Evolutionary conservation across 2,113 vertebrate species (phyloP).

Genomic region (Chloropsis cyanopogon): DNA sequence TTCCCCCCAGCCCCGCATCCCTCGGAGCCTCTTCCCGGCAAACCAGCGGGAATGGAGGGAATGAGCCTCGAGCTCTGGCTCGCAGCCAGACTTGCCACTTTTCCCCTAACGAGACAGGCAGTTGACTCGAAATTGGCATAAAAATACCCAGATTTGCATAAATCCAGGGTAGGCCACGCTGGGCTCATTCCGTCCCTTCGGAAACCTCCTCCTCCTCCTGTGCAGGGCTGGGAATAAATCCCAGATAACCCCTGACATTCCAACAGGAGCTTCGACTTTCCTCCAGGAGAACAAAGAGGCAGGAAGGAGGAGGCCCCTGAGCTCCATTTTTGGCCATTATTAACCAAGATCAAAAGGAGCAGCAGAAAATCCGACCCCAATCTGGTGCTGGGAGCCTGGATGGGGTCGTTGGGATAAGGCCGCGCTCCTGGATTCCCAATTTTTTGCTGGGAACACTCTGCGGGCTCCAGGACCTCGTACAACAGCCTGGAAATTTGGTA

Average conservation of each 20-base stretch:
- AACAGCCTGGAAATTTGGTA: background rate
- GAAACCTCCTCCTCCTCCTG: background rate
- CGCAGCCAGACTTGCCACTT: background rate
- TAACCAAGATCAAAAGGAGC: background rate
- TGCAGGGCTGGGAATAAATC: background rate
- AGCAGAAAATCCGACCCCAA: background rate
- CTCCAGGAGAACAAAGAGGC: background rate
- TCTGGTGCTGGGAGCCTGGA: background rate
- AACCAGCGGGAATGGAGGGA: rapidly evolving
- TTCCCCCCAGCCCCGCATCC: background rate
- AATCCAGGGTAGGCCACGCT: background rate
- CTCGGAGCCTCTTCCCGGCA: rapidly evolving
- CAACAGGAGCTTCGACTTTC: background rate
- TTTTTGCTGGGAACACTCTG: background rate
- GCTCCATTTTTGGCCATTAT: background rate
- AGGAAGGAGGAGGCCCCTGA: background rate
- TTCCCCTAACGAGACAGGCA: background rate
- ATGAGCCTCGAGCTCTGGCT: background rate
- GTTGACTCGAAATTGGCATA: conserved; percentile 38
- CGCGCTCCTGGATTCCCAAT: background rate
- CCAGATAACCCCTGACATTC: background rate
- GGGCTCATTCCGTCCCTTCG: background rate
- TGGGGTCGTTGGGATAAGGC: background rate
- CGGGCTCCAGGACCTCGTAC: background rate
- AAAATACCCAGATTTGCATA: conserved; percentile 39